Percentiles rank a stretch among this genome's conserved stretches.
Evolutionary conservation across 2,113 vertebrate species (phyloP).

Genomic region (Tor tambroides): DNA sequence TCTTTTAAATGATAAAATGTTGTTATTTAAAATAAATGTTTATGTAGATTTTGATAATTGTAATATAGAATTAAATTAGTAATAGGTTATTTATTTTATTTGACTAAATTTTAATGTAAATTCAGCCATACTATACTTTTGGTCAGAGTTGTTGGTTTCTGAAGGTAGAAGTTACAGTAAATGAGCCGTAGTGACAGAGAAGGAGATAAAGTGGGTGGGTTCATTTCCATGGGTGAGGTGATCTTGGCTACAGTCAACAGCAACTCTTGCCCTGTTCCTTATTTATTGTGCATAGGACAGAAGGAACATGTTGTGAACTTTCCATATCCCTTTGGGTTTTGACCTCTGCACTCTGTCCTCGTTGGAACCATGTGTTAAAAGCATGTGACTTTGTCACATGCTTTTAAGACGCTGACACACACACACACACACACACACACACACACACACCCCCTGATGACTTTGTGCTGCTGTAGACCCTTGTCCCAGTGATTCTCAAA

Average conservation of each 20-base stretch:
- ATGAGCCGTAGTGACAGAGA: neutral
- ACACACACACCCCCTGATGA: neutral
- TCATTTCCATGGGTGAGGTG: neutral
- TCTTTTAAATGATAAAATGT: too few relatives aligned
- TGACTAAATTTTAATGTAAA: too few relatives aligned
- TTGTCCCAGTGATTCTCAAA: neutral
- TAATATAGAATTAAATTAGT: too few relatives aligned
- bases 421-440: neutral
- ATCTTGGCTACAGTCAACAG: neutral
- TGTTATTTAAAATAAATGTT: too few relatives aligned
- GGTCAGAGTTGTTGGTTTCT: too few relatives aligned
- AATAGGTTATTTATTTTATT: too few relatives aligned
- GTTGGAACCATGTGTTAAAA: constrained; percentile 3
- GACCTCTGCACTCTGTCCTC: neutral
- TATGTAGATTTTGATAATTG: too few relatives aligned
- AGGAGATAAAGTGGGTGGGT: neutral
- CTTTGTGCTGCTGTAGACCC: neutral
- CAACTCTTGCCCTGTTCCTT: neutral
- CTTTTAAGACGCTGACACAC: neutral
- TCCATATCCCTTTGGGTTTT: neutral
- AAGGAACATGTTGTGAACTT: constrained; percentile 19
- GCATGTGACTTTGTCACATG: neutral
- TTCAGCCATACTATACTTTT: too few relatives aligned
- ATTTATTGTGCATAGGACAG: neutral
- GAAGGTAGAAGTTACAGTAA: neutral